These are phyloP conservation scores for Heloderma charlesbogerti DNA, from an alignment of 2,113 vertebrate species.

Conservation along the genomic window DNA sequence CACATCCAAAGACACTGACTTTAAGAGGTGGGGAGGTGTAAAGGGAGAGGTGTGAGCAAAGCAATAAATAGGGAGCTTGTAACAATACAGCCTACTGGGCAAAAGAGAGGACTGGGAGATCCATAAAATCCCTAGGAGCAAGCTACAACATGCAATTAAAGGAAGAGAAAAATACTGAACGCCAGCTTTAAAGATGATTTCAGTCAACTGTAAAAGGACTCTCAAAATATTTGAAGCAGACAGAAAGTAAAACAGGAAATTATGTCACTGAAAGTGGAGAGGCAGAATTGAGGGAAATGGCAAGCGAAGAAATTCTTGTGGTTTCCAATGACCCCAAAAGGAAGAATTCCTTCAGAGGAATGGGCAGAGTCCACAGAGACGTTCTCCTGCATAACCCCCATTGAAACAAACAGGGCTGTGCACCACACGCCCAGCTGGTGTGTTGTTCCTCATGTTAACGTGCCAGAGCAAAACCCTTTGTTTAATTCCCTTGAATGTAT, in stretches of 20 bases:
- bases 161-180: slow-evolving; percentile 55
- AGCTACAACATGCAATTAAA: slow-evolving; percentile 66
- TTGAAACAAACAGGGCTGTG: background rate
- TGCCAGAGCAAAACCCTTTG: background rate
- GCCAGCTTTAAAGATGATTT: slow-evolving; percentile 60
- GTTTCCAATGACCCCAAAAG: background rate
- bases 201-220: slow-evolving; percentile 32
- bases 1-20: slow-evolving; percentile 60
- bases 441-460: no score
- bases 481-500: slow-evolving; percentile 34
- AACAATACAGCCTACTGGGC: slow-evolving; percentile 57
- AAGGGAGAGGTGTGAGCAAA: slow-evolving; percentile 53
- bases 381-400: background rate
- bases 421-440: background rate
- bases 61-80: slow-evolving; percentile 73
- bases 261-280: slow-evolving; percentile 26
- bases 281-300: slow-evolving; percentile 6
- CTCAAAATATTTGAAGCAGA: slow-evolving; percentile 47
- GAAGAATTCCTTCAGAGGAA: slow-evolving; percentile 3
- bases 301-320: background rate
- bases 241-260: slow-evolving; percentile 48
- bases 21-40: slow-evolving; percentile 61
- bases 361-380: background rate
- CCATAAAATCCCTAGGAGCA: slow-evolving; percentile 58
- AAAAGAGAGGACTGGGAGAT: slow-evolving; percentile 59